These are phyloP conservation scores for Oriolus oriolus DNA, from an alignment of 2,113 vertebrate species.

Conservation along the genomic window DNA sequence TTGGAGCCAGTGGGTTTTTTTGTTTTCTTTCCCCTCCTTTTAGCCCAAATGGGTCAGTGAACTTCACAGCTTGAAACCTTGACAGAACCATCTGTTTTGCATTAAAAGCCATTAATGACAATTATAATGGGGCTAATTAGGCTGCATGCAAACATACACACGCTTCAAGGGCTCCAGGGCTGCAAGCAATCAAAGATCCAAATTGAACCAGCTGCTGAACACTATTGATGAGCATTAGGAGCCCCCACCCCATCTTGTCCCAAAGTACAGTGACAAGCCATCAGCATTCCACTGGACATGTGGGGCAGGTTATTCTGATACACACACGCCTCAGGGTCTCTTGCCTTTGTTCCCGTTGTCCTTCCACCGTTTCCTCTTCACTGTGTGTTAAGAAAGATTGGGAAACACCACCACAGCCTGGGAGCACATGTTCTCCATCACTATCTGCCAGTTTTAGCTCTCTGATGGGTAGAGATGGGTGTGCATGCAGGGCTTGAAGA, in stretches of 20 bases:
- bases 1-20: not conserved
- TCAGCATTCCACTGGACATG: not conserved
- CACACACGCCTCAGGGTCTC: not conserved
- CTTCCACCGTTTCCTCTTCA: not conserved
- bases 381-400: not conserved
- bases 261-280: not conserved
- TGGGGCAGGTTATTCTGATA: not conserved
- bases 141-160: constrained; percentile 40
- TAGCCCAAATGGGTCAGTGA: constrained; percentile 46
- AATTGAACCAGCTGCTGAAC: constrained; percentile 29
- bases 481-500: not conserved
- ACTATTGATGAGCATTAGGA: not conserved
- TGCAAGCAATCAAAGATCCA: constrained; percentile 30
- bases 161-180: constrained; percentile 16
- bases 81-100: constrained; percentile 57
- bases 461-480: not conserved
- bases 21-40: not conserved
- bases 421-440: not conserved
- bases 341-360: not conserved
- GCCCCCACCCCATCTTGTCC: not conserved
- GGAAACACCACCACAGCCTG: not conserved
- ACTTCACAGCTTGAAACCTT: constrained; percentile 34
- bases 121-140: constrained; percentile 63
- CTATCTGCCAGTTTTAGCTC: not conserved
- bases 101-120: constrained; percentile 63